Conservation (phyloP, 2,797 vertebrate genomes). For the Mycteria americana region DNA sequence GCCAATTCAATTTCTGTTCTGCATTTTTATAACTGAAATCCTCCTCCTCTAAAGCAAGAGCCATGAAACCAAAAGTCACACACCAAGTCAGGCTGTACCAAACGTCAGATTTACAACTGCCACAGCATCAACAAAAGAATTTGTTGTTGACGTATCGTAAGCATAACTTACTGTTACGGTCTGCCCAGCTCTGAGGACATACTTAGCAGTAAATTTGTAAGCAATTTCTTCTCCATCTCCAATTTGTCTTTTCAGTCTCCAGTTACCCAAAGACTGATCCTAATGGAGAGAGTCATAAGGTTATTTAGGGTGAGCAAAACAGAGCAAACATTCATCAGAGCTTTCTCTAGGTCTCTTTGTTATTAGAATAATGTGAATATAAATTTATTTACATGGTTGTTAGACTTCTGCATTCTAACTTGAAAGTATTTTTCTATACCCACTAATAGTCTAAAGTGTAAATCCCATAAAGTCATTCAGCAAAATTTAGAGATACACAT, state of each 20-base stretch:
- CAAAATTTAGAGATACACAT: not conserved
- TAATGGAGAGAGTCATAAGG: constrained; percentile 46
- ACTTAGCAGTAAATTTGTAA: constrained; percentile 97
- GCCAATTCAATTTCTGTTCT: not conserved
- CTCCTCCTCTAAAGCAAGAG: not conserved
- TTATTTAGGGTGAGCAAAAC: not conserved
- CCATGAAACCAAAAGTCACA: not conserved
- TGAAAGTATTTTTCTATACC: not conserved
- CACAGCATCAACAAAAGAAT: not conserved
- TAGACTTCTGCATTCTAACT: not conserved
- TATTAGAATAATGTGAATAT: not conserved
- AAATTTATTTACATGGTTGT: not conserved
- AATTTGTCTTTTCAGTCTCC: constrained; percentile 90
- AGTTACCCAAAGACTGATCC: constrained; percentile 94
- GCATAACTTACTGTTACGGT: constrained; percentile 88
- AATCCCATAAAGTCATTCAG: not conserved
- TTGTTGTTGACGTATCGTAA: not conserved
- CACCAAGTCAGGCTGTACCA: not conserved
- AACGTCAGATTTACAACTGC: not conserved
- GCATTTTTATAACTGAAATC: not conserved
- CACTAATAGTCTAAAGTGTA: not conserved
- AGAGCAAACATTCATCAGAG: not conserved
- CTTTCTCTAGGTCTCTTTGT: not conserved
- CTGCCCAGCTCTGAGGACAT: constrained; percentile 90
- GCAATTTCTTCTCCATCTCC: constrained; percentile 84